A percentile compares a stretch with the other conserved stretches of the same genome.
Conservation (phyloP, 2,888 invertebrate species). For the Megastigmus dorsalis region DNA sequence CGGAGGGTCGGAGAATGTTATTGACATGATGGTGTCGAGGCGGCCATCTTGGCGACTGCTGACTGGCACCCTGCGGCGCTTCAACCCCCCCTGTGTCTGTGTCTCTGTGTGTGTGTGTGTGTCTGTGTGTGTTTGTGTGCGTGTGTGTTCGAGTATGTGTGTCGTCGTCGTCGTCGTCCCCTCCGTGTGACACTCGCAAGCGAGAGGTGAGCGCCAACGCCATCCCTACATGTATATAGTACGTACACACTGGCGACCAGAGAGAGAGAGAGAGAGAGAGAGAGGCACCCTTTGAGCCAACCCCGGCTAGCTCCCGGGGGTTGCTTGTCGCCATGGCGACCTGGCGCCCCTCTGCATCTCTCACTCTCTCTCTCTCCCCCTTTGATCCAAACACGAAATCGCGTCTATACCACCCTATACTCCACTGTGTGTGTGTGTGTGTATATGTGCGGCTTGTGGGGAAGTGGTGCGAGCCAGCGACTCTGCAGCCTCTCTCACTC, state of each 20-base stretch:
- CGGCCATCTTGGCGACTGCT: slow-evolving; percentile 72
- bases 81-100: background rate
- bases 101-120: too few relatives aligned
- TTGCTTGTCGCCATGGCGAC: slow-evolving; percentile 74
- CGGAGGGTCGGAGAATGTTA: slow-evolving; percentile 68
- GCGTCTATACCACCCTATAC: slow-evolving; percentile 56
- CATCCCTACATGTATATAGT: background rate
- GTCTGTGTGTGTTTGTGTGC: too few relatives aligned
- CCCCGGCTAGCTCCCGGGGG: slow-evolving; percentile 72
- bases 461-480: slow-evolving; percentile 9
- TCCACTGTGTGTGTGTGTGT: background rate
- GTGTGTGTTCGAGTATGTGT: too few relatives aligned
- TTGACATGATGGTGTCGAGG: slow-evolving; percentile 74
- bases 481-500: background rate
- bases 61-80: slow-evolving; percentile 55
- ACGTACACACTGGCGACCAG: background rate
- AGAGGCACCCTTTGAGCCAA: slow-evolving; percentile 72
- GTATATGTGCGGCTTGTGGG: background rate
- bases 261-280: slow-evolving; percentile 54
- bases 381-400: slow-evolving; percentile 60
- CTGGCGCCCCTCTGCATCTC: slow-evolving; percentile 42
- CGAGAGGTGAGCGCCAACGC: slow-evolving; percentile 56
- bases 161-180: slow-evolving; percentile 64
- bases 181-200: slow-evolving; percentile 69
- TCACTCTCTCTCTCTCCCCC: slow-evolving; percentile 43